Conservation (phyloP, 1,140 invertebrate genomes). For the Hormaphis cornu region DNA sequence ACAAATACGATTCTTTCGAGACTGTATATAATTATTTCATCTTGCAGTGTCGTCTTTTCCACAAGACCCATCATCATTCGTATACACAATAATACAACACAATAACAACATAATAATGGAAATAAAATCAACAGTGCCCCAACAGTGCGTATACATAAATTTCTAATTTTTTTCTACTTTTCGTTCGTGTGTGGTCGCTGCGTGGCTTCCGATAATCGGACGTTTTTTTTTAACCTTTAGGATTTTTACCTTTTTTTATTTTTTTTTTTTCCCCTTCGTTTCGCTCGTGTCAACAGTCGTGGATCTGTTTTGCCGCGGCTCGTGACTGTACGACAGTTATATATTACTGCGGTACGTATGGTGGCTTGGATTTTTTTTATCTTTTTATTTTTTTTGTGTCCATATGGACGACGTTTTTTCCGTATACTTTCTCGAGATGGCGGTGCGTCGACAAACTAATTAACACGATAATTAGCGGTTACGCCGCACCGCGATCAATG, state of each 20-base stretch:
- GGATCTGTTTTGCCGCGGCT: background rate
- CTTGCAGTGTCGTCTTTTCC: conserved; percentile 20
- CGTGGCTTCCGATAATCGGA: conserved; percentile 19
- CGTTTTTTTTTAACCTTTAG: background rate
- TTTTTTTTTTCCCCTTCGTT: too few species aligned
- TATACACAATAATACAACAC: too few species aligned
- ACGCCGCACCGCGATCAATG: background rate
- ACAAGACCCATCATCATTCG: background rate
- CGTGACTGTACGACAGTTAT: background rate
- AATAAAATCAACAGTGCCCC: conserved; percentile 7
- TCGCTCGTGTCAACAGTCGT: conserved; percentile 7
- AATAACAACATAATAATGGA: conserved; percentile 29
- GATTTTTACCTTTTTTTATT: background rate
- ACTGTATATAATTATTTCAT: conserved; percentile 24
- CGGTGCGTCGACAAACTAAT: conserved; percentile 3
- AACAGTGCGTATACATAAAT: background rate
- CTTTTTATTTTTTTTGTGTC: background rate
- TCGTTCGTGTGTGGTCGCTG: conserved; percentile 27
- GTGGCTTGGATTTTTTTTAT: too few species aligned
- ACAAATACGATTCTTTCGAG: background rate
- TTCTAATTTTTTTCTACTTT: background rate
- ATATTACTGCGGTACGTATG: background rate
- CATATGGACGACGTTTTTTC: background rate
- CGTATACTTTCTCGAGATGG: background rate
- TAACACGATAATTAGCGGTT: background rate